Evolutionary conservation across 2,888 invertebrate genomes (phyloP).

Genomic region (Melangyna quadrimaculata): DNA sequence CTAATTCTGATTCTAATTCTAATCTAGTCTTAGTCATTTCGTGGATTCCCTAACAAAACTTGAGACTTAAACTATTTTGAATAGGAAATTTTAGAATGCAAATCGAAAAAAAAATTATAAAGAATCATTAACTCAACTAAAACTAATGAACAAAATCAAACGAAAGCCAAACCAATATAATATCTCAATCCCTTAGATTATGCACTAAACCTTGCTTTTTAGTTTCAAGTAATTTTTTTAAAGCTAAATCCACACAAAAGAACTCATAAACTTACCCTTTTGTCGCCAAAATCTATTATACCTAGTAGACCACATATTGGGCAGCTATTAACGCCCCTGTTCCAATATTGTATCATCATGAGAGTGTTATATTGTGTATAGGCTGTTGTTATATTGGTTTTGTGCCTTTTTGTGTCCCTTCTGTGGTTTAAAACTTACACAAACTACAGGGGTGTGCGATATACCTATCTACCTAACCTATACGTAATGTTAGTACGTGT

Average conservation of each 20-base stretch:
- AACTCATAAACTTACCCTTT: constrained; percentile 4
- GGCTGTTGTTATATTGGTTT: constrained; percentile 52
- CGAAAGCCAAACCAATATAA: too few relatives aligned
- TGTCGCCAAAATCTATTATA: constrained; percentile 28
- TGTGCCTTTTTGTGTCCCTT: constrained; percentile 13
- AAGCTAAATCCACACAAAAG: not conserved
- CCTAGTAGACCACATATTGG: constrained; percentile 63
- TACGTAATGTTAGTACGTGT: constrained; percentile 17
- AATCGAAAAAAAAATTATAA: too few relatives aligned
- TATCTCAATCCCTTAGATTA: too few relatives aligned
- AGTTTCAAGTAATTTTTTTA: not conserved
- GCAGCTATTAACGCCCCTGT: constrained; percentile 70
- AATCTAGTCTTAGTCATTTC: too few relatives aligned
- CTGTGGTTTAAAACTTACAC: constrained; percentile 30
- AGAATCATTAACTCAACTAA: too few relatives aligned
- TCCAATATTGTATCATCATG: constrained; percentile 4
- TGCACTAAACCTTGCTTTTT: not conserved
- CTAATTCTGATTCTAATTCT: too few relatives aligned
- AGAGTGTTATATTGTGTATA: not conserved
- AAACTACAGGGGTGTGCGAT: constrained; percentile 50
- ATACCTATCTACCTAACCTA: not conserved
- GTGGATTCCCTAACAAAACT: too few relatives aligned
- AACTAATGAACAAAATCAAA: too few relatives aligned
- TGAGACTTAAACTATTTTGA: too few relatives aligned
- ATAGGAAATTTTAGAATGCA: too few relatives aligned